Percentiles rank a stretch among this genome's conserved stretches.
Evolutionary conservation across 1,140 invertebrate genomes (phyloP).

Genomic region (Drosophila chauvacae): DNA sequence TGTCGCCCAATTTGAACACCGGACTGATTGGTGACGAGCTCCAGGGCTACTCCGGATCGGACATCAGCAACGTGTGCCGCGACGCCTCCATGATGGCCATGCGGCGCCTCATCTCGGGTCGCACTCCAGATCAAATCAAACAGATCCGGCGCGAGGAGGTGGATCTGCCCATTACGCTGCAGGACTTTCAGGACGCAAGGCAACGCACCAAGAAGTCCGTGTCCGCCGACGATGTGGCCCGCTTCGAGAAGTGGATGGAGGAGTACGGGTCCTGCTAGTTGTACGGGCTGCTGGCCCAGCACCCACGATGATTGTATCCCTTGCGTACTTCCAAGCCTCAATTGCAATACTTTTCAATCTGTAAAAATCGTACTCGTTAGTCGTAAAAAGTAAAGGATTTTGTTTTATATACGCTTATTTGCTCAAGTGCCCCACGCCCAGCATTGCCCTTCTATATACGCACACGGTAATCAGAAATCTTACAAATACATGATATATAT

Average conservation of each 20-base stretch:
- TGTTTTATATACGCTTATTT: conserved; percentile 57
- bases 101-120: conserved; percentile 95
- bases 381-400: conserved; percentile 11
- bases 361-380: conserved; percentile 58
- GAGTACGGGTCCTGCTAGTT: conserved; percentile 93
- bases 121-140: conserved; percentile 96
- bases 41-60: conserved; percentile 98
- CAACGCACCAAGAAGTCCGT: conserved; percentile 97
- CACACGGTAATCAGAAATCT: conserved; percentile 40
- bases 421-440: conserved; percentile 60
- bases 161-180: conserved; percentile 94
- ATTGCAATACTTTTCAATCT: conserved; percentile 48
- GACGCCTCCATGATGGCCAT: conserved; percentile 99
- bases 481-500: conserved; percentile 38
- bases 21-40: conserved; percentile 91
- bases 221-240: conserved; percentile 94
- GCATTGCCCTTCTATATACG: conserved; percentile 37
- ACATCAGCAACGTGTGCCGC: conserved; percentile 99
- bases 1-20: conserved; percentile 92
- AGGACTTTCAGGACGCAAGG: conserved; percentile 95
- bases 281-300: conserved; percentile 66
- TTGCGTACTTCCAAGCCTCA: conserved; percentile 67
- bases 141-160: conserved; percentile 96
- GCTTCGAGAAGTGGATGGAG: conserved; percentile 98
- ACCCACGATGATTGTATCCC: conserved; percentile 39